Base-by-base conservation (phyloP, 1,140 invertebrate genomes). In the Dendroctonus valens region DNA sequence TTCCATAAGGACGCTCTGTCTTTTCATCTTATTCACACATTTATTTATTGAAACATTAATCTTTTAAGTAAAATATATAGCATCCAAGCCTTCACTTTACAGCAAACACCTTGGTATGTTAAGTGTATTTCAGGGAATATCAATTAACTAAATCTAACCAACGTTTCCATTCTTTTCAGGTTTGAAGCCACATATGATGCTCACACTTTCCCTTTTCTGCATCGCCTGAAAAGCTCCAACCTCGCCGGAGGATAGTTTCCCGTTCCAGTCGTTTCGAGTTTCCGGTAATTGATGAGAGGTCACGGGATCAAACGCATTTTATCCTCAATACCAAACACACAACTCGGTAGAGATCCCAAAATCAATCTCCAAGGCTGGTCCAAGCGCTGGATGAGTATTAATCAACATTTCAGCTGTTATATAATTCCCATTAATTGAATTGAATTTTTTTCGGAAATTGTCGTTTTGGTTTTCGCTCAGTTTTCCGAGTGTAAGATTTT, bases 261-360 rank as follows among this genome's bases (percentile, higher is more conserved):
- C 48, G 39, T 37, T 41, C 40, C 11, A 44, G 50, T 14, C 55
- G 64, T 66, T 39, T 57, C 55, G 11, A 59, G 12, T 7, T 39
- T 66, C 46, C 68, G 66, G 72, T 73, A 65, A 70, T 73, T 73
- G 70, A 73, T 73, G 72, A 73, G 44, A 63, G 64, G 67, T 64
- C 60, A 72, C 70, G 66, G 57, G 67, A 52, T 65, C 38, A 57
- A 55, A 50, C 44, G 51, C 41, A 65, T 50, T 41, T 61, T 48
- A 41, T 63, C 60, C 55, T 68, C 70, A 41, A 65, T 64, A 57
- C 63, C 67, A 53, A 70, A 68, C 49, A 67, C 51, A 11, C 68
- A 70, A 63, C 67, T 70, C 11, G 67, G 74, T 37, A 65, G 67
- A 68, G 74, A 75, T 68, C 74, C 74, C 11, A 71, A 69, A 59